phyloP scores from a whole-genome alignment of 2,797 vertebrate genomes.

The Podargus strigoides region DNA sequence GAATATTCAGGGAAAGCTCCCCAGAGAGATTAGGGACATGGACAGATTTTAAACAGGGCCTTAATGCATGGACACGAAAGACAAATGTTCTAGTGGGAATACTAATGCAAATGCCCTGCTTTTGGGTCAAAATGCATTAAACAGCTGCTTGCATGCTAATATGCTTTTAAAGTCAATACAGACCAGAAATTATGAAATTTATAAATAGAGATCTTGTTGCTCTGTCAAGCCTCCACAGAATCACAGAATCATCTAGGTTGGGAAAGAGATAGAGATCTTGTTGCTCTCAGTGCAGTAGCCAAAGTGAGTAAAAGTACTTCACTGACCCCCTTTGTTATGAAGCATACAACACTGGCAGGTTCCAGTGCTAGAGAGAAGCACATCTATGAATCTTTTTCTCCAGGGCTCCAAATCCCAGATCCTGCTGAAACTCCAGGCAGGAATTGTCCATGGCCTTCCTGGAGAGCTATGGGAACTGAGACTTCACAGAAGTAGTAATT shows the following conservation, averaged over 20 bases:
- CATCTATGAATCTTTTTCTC: not conserved
- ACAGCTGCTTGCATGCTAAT: not conserved
- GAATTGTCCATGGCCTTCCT: not conserved
- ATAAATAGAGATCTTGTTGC: not conserved
- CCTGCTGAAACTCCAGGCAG: not conserved
- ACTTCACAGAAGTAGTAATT: not conserved
- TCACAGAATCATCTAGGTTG: too few relatives aligned
- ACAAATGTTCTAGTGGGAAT: conserved; percentile 30
- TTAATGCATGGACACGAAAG: conserved; percentile 36
- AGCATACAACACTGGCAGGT: not conserved
- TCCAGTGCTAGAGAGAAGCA: not conserved
- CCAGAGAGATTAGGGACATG: conserved; percentile 47
- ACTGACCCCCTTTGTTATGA: not conserved
- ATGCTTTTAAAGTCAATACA: conserved; percentile 14
- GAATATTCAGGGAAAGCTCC: conserved; percentile 54
- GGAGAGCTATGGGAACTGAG: not conserved
- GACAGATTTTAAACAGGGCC: conserved; percentile 46
- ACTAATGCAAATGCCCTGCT: conserved; percentile 22
- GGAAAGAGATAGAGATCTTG: too few relatives aligned
- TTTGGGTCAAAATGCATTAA: conserved; percentile 24
- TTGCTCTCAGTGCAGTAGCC: not conserved
- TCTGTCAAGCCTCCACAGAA: too few relatives aligned
- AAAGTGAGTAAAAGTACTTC: not conserved
- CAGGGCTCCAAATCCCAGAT: not conserved
- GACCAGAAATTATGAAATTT: not conserved